Percentiles rank a stretch among this genome's conserved stretches.
These are phyloP conservation scores for Rhynchotus rufescens DNA, from an alignment of 2,797 vertebrate genomes.

Conservation along the genomic window DNA sequence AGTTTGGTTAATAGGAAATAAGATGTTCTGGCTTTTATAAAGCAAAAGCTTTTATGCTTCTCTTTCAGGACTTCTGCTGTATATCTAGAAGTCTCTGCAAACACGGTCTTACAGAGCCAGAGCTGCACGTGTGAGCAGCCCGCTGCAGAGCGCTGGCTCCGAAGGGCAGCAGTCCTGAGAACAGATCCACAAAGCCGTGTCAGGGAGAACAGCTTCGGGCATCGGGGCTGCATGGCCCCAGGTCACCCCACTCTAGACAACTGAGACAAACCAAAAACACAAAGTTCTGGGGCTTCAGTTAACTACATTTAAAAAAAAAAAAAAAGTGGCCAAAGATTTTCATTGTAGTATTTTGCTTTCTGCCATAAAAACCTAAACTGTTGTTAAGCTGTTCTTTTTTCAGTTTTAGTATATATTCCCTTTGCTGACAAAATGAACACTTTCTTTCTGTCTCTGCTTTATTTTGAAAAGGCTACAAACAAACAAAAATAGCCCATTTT, in stretches of 20 bases:
- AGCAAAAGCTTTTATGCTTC: not conserved
- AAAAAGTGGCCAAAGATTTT: not conserved
- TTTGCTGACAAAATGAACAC: not conserved
- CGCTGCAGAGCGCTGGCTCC: fast-evolving
- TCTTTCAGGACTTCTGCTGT: not conserved
- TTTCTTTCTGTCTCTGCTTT: not conserved
- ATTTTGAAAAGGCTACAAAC: not conserved
- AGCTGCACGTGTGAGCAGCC: fast-evolving
- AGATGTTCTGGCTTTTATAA: not conserved
- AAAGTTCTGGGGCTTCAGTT: not conserved
- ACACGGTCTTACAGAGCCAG: fast-evolving
- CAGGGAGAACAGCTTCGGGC: not conserved
- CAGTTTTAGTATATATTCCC: not conserved
- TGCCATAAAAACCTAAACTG: not conserved
- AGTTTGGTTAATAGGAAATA: not conserved
- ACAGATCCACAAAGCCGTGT: fast-evolving
- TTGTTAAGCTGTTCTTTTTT: not conserved
- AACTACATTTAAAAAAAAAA: not conserved
- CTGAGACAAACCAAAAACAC: not conserved
- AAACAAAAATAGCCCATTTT: not conserved
- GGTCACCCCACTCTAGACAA: not conserved
- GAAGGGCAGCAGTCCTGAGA: not conserved
- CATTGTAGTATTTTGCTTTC: not conserved
- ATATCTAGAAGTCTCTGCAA: not conserved
- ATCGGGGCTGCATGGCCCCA: not conserved